Evolutionary conservation across 1,140 invertebrate genomes (phyloP).

Genomic region (Stegodyphus mimosarum): DNA sequence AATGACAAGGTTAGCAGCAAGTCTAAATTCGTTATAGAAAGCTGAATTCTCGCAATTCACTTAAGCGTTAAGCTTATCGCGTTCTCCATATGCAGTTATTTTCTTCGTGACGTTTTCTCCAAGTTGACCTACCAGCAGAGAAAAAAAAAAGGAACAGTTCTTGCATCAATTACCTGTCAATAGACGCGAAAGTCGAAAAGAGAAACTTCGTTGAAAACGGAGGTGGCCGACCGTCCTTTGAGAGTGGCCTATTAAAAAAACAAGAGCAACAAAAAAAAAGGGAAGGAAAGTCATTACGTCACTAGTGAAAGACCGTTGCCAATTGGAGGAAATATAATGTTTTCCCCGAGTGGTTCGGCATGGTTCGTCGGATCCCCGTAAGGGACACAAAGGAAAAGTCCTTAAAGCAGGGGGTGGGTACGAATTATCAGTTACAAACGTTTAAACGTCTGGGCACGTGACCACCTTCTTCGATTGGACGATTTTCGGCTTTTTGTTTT

Average conservation of each 20-base stretch:
- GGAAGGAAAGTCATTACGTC: conserved; percentile 39
- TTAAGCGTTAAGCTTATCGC: too few species aligned
- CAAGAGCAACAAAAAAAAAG: conserved; percentile 20
- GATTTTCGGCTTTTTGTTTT: neutral
- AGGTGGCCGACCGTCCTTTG: conserved; percentile 49
- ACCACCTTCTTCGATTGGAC: conserved; percentile 21
- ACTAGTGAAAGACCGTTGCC: conserved; percentile 50
- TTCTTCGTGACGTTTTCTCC: too few species aligned
- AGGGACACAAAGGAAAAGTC: conserved; percentile 47
- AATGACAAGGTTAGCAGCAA: neutral
- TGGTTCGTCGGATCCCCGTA: conserved; percentile 51
- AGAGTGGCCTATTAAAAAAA: conserved; percentile 34
- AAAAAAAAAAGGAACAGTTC: neutral
- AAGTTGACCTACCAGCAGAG: neutral
- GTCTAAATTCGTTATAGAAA: neutral
- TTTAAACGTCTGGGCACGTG: conserved; percentile 33
- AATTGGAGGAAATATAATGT: conserved; percentile 56
- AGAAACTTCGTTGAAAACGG: conserved; percentile 33
- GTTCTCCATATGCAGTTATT: too few species aligned
- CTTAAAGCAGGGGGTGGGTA: conserved; percentile 44
- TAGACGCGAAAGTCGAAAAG: neutral
- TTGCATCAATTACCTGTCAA: neutral
- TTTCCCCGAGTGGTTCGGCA: conserved; percentile 37
- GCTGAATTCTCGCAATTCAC: too few species aligned
- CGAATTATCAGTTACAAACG: conserved; percentile 44